phyloP scores from a whole-genome alignment of 2,888 invertebrate genomes.

The Orthosia gracilis region DNA sequence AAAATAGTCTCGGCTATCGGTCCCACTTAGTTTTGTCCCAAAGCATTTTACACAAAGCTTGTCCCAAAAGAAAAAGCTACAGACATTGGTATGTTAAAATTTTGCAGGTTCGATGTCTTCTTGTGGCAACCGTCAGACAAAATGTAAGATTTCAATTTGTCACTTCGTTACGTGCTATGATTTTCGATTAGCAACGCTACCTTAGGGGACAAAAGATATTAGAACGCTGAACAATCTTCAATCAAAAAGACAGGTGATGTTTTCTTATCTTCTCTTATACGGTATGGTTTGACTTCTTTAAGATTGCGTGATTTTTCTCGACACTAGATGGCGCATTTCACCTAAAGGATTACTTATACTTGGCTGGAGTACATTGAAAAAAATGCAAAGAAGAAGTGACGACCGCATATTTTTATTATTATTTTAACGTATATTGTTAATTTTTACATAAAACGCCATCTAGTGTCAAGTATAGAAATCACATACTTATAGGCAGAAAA shows the following conservation, averaged over 20 bases:
- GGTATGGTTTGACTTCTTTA: too few species aligned
- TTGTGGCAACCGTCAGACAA: neutral
- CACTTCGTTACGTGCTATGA: slow-evolving; percentile 5
- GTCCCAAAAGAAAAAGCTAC: neutral
- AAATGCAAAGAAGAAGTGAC: too few species aligned
- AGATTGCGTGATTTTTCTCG: too few species aligned
- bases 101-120: neutral
- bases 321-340: too few species aligned
- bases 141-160: neutral
- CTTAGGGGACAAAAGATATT: neutral
- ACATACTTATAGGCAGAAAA: too few species aligned
- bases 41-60: slow-evolving; percentile 17
- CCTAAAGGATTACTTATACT: too few species aligned
- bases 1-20: neutral
- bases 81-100: neutral
- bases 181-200: slow-evolving; percentile 11
- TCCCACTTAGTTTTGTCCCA: neutral
- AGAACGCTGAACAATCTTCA: slow-evolving; percentile 4
- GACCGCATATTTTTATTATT: too few species aligned
- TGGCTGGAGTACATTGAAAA: too few species aligned
- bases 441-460: too few species aligned
- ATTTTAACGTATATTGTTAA: too few species aligned
- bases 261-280: too few species aligned
- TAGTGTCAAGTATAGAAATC: too few species aligned
- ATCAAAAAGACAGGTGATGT: neutral